Conservation (phyloP, 2,797 vertebrate genomes). For the Lepilemur septentrionalis region DNA sequence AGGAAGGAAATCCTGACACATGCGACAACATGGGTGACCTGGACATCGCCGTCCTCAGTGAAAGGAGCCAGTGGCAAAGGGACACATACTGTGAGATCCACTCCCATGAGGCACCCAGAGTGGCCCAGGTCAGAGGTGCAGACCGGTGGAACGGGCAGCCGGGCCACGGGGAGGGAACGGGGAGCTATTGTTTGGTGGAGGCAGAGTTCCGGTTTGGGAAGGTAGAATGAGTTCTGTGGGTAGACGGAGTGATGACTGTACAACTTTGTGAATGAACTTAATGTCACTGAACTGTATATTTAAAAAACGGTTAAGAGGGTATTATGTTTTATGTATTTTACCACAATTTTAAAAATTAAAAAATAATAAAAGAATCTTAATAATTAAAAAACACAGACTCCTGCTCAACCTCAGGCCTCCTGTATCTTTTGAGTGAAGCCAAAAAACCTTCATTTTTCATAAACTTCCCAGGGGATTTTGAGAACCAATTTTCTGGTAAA, state of each 20-base stretch:
- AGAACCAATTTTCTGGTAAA: not conserved
- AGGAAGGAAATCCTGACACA: not conserved
- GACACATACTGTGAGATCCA: not conserved
- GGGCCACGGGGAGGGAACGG: rapidly evolving
- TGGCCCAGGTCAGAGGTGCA: not conserved
- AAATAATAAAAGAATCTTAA: not conserved
- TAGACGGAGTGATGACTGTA: rapidly evolving
- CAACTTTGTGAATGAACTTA: not conserved
- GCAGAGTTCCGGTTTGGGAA: not conserved
- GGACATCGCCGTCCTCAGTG: not conserved
- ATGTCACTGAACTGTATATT: not conserved
- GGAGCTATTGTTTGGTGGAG: rapidly evolving
- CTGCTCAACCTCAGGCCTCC: not conserved
- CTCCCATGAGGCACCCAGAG: not conserved
- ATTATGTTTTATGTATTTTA: not conserved
- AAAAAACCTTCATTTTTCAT: not conserved
- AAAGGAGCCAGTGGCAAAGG: not conserved
- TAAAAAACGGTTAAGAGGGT: not conserved
- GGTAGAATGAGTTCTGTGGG: not conserved
- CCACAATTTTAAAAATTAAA: not conserved
- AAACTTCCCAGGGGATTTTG: not conserved
- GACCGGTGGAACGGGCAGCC: not conserved
- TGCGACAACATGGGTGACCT: not conserved
- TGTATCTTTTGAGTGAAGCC: not conserved
- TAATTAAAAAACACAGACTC: not conserved